Conservation (phyloP, 92 coral and sea anemone genomes). For the Porites rus region DNA sequence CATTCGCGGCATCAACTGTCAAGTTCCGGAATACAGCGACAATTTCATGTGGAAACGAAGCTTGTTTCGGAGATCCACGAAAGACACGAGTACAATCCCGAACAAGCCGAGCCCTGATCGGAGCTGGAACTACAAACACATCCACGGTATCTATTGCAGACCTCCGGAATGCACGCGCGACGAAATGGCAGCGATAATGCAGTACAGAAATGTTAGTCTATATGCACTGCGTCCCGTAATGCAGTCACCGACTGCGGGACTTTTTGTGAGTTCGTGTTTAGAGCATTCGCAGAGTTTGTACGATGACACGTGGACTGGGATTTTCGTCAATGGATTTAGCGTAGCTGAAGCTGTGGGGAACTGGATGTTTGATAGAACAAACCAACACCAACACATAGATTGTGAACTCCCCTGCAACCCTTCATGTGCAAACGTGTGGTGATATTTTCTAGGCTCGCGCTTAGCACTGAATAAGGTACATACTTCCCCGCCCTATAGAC, state of each 20-base stretch:
- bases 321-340: slow-evolving; percentile 77
- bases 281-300: slow-evolving; percentile 95
- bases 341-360: slow-evolving; percentile 83
- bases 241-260: slow-evolving; percentile 62
- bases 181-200: slow-evolving; percentile 75
- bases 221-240: slow-evolving; percentile 88
- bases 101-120: slow-evolving; percentile 47
- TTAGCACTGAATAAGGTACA: too few relatives aligned
- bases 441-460: not conserved
- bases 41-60: slow-evolving; percentile 56
- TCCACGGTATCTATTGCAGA: slow-evolving; percentile 87
- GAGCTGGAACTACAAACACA: slow-evolving; percentile 80
- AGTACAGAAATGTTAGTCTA: slow-evolving; percentile 77
- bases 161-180: slow-evolving; percentile 91
- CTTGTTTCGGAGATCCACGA: slow-evolving; percentile 31
- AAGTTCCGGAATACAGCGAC: slow-evolving; percentile 83
- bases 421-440: slow-evolving; percentile 84
- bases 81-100: slow-evolving; percentile 7
- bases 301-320: slow-evolving; percentile 86
- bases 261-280: slow-evolving; percentile 88
- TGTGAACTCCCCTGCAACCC: slow-evolving; percentile 87
- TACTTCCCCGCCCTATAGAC: too few relatives aligned
- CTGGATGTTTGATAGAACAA: slow-evolving; percentile 86
- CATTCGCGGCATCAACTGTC: slow-evolving; percentile 86
- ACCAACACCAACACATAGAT: slow-evolving; percentile 80